Conservation (phyloP, 1,140 invertebrate genomes). For the Lordiphosa clarofinis region DNA sequence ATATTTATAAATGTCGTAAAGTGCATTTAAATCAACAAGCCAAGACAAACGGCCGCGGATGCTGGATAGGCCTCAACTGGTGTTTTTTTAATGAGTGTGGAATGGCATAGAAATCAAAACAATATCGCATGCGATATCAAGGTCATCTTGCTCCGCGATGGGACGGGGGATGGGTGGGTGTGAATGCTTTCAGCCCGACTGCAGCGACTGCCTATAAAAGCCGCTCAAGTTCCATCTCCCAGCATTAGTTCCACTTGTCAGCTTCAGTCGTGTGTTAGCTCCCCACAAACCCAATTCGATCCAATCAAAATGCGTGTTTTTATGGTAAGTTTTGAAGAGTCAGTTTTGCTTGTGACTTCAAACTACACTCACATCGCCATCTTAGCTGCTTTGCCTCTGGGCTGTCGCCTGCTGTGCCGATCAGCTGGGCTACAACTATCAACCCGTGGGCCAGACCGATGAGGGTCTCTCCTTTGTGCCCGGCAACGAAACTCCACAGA, state of each 20-base stretch:
- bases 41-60: conserved; percentile 40
- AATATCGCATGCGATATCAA: conserved; percentile 46
- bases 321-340: conserved; percentile 48
- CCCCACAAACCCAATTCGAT: conserved; percentile 1
- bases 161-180: conserved; percentile 22
- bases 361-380: conserved; percentile 1
- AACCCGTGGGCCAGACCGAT: conserved; percentile 55
- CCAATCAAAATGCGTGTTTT: conserved; percentile 54
- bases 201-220: conserved; percentile 56
- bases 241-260: conserved; percentile 55
- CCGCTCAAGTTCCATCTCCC: conserved; percentile 4
- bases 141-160: conserved; percentile 28
- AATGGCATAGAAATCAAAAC: conserved; percentile 57
- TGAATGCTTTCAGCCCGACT: conserved; percentile 3
- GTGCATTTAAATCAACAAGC: conserved; percentile 66
- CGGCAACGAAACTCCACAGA: conserved; percentile 25
- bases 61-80: conserved; percentile 50
- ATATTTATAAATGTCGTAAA: conserved; percentile 69
- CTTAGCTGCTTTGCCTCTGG: conserved; percentile 56
- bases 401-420: conserved; percentile 60
- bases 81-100: conserved; percentile 63
- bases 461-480: conserved; percentile 60
- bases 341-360: background rate
- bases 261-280: conserved; percentile 28
- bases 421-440: conserved; percentile 67